Evolutionary conservation across 2,888 invertebrate species (phyloP), one percentile per base, ranked within the genome.

Genomic region (Standfussiana lucernea): DNA sequence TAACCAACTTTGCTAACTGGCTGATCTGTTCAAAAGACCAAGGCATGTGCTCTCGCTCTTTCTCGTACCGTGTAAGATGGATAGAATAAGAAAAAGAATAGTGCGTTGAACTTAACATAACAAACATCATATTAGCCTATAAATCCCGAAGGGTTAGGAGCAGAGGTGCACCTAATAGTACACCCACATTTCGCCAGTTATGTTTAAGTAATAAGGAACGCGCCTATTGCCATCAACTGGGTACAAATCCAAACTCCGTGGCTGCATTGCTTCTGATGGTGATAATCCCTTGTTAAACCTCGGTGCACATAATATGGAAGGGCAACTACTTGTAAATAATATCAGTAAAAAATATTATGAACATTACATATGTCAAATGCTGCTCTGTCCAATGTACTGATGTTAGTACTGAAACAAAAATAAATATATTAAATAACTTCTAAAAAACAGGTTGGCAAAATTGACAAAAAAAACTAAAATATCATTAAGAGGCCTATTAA

Each of bases 361-460:
- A 53, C 65, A 53, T 66, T 91, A 94, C 93, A 77, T 90, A 93
- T 74, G 91, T 85, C 77, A 94, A 90, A 88, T 95, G 95, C 66
- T 91, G 91, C 83, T 91, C 88, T 72, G 92, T 89, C 90, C 90
- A 88, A 71, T 90, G 83, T 53, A 90, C 73, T 75, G 90, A 78
- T 37, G 86, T 86, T 37, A 93, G 70, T 70, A 90, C 95, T 95
- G 92, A 79, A 95, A 84, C 45, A 83, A 64, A 64, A 64, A n/a
- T 40, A 15, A 40, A n/a, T 11, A 24, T n/a, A 61, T 11, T 1
- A 61, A 24, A 32, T 10, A 28, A 15, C 28, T 11, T 21, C 32
- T 37, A 15, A 56, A 8, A 28, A 56, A 8, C 28, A 32, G 28
- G 15, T 15, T 15, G 28, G n/a, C 53, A n/a, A 1, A 53, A 53